Evolutionary conservation across 2,888 invertebrate species (phyloP), one percentile per base, ranked within the genome.

Genomic region (Byasa hedistus): DNA sequence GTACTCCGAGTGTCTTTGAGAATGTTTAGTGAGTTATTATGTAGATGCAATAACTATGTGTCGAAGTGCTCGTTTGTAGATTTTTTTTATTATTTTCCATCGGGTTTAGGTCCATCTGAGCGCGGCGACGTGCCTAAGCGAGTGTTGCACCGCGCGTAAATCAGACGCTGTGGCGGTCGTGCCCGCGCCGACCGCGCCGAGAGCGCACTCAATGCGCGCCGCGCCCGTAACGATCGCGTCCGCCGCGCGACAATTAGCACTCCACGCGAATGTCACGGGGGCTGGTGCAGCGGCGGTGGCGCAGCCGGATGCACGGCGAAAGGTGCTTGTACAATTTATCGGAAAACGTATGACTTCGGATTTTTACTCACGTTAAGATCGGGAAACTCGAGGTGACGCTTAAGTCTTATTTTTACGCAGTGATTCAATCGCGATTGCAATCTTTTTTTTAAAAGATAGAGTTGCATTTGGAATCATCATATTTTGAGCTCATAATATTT

Each of bases 251-350:
- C 83, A 83, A 89, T 88, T 89, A 89, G 87, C 87, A 79, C 79
- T 78, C 73, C 80, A 77, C 78, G 82, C 73, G 80, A 84, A 88
- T 88, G 88, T 87, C 91, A 91, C 89, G 89, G 58, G 58, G 62
- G 19, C 57, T 52, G 39, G 17, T 36, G 57, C 22, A 7, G 39
- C 44, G 24, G 24, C 27, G 7, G 0, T 24, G 17, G 56, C 54
- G 1, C 19, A 15, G 39, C 23, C 23, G 3, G 17, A 19, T 7
- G 19, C 8, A 21, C 17, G 7, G 44, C 21, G 44, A 32, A 59
- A 64, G 54, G 44, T 55, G 55, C 24, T 44, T 64, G 55, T 59
- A 44, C 59, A 59, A 24, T 21, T n/a, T 17, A 24, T n/a, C 22
- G 55, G 55, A 32, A 24, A n/a, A 24, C 17, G 51, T 51, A 19